A percentile compares a stretch with the other conserved stretches of the same genome.
Conservation (phyloP, 2,113 vertebrate genomes). For the Myrmecobius fasciatus region DNA sequence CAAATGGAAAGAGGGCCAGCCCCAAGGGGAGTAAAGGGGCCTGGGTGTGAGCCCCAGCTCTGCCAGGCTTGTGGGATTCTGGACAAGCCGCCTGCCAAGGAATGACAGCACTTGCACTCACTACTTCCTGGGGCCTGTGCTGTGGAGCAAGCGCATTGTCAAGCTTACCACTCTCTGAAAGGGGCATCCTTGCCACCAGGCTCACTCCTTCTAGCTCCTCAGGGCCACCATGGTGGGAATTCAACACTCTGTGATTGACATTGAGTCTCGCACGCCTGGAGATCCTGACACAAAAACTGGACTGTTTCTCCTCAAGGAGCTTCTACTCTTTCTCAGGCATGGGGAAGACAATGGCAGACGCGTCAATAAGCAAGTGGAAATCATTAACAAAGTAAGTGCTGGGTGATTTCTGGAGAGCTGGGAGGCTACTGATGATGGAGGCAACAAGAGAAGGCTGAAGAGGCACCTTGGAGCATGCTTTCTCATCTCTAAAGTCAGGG, state of each 20-base stretch:
- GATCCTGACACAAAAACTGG: background rate
- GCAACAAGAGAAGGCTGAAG: too few relatives aligned
- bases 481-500: background rate
- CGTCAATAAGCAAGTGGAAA: background rate
- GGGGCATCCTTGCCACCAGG: background rate
- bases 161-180: background rate
- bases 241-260: background rate
- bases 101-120: background rate
- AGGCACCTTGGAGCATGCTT: accelerated
- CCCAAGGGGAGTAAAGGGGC: background rate
- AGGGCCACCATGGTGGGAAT: background rate
- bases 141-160: background rate
- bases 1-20: background rate
- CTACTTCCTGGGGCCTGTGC: background rate
- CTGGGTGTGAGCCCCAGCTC: background rate
- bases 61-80: accelerated
- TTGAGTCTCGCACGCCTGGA: background rate
- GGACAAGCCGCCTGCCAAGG: accelerated
- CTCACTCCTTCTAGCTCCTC: background rate
- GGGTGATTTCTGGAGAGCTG: background rate
- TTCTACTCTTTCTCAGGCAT: background rate
- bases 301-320: background rate
- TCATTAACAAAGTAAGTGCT: background rate
- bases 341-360: background rate
- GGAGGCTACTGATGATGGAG: background rate